Evolutionary conservation across 2,113 vertebrate species (phyloP).

Genomic region (Monopterus albus): DNA sequence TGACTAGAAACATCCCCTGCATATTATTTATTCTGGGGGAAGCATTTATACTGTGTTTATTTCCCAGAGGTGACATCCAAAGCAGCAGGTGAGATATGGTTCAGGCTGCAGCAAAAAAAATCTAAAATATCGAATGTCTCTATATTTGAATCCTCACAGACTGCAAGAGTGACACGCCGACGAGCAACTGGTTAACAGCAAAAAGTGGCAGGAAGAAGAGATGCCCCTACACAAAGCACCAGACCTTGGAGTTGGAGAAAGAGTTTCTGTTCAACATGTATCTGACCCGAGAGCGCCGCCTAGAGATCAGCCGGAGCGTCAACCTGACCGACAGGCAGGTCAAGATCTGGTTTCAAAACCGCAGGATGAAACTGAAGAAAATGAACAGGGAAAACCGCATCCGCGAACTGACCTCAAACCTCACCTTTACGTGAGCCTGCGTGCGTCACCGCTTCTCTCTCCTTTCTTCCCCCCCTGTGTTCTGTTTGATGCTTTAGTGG

Average conservation of each 20-base stretch:
- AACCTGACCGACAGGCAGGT: conserved; percentile 99
- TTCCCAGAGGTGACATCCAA: conserved; percentile 62
- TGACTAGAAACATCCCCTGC: conserved; percentile 45
- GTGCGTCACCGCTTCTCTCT: conserved; percentile 10
- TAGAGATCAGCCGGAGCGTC: conserved; percentile 99
- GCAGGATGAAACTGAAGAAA: conserved; percentile 99
- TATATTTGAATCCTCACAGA: conserved; percentile 84
- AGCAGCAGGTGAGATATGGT: conserved; percentile 37
- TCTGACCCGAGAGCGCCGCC: conserved; percentile 99
- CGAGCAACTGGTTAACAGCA: conserved; percentile 98
- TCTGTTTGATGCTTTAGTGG: conserved; percentile 79
- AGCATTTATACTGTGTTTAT: conserved; percentile 50
- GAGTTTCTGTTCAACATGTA: conserved; percentile 99
- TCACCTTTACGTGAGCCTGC: conserved; percentile 95
- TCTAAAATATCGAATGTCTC: conserved; percentile 13
- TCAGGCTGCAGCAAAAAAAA: background rate
- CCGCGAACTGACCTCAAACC: conserved; percentile 98
- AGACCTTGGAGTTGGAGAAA: conserved; percentile 99
- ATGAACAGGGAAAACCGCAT: conserved; percentile 99
- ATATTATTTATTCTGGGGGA: conserved; percentile 39
- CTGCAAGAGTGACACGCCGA: conserved; percentile 90
- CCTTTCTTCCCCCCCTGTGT: conserved; percentile 4
- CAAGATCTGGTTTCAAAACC: conserved; percentile 99
- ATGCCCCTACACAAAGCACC: conserved; percentile 99
- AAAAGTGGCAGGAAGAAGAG: conserved; percentile 99